Evolutionary conservation across 2,797 vertebrate species (phyloP).

Genomic region (Aulostomus chinensis): DNA sequence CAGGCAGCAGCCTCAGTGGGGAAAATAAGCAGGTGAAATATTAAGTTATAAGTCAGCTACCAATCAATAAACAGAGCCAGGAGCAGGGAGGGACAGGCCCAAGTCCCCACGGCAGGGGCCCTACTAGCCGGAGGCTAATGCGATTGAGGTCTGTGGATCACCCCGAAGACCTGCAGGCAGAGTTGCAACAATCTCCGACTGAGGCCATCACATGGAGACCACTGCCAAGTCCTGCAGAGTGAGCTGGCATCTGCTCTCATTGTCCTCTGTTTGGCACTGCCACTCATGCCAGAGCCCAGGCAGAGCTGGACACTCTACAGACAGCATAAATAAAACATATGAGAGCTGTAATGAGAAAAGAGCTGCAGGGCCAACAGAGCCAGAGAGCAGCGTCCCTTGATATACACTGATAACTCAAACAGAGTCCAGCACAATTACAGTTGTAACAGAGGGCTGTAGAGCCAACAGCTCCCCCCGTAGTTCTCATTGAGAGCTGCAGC

Average conservation of each 20-base stretch:
- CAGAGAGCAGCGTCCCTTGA: constrained; percentile 49
- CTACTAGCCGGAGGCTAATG: constrained; percentile 69
- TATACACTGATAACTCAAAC: constrained; percentile 35
- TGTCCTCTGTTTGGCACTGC: constrained; percentile 73
- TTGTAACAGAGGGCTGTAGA: constrained; percentile 18
- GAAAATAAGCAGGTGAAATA: constrained; percentile 83
- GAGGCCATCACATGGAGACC: constrained; percentile 43
- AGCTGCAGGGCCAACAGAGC: constrained; percentile 65
- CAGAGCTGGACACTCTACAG: constrained; percentile 80
- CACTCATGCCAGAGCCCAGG: constrained; percentile 60
- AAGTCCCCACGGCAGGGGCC: constrained; percentile 57
- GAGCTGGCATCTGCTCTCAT: constrained; percentile 67
- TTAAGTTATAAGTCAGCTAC: constrained; percentile 80
- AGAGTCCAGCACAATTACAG: constrained; percentile 19
- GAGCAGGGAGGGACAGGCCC: constrained; percentile 53
- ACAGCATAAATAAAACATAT: constrained; percentile 84
- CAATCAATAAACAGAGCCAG: constrained; percentile 79
- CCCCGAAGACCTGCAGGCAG: constrained; percentile 65
- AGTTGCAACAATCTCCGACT: constrained; percentile 43
- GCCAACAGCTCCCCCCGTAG: constrained; percentile 56
- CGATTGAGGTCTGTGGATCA: constrained; percentile 74
- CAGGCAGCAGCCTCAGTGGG: constrained; percentile 72
- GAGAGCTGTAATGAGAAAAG: constrained; percentile 78
- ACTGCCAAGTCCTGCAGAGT: constrained; percentile 70
- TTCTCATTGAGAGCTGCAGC: constrained; percentile 32